Percentiles rank a stretch among this genome's conserved stretches.
Evolutionary conservation across 2,113 vertebrate genomes (phyloP).

Genomic region (Corythaeola cristata): DNA sequence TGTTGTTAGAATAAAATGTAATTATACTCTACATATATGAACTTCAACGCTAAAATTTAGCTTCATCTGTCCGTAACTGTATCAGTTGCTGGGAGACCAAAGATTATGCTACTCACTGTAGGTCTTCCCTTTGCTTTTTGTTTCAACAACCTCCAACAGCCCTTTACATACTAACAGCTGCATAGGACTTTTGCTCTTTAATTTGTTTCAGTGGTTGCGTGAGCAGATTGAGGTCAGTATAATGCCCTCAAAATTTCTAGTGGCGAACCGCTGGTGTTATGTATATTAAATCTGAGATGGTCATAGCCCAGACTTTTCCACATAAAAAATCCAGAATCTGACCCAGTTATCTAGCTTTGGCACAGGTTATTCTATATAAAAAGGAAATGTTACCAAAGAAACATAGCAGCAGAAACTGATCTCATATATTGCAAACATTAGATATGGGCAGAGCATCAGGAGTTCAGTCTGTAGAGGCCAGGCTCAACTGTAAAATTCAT

Average conservation of each 20-base stretch:
- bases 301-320: background rate
- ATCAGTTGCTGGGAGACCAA: background rate
- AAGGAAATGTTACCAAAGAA: background rate
- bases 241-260: background rate
- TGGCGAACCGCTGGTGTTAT: background rate
- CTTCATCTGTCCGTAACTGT: background rate
- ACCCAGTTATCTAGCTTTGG: background rate
- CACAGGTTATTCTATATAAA: background rate
- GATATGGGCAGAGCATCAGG: background rate
- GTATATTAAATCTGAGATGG: background rate
- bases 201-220: background rate
- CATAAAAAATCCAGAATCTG: background rate
- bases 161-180: background rate
- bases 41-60: background rate
- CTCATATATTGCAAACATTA: background rate
- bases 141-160: background rate
- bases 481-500: background rate
- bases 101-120: background rate
- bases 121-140: background rate
- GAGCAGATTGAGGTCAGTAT: slow-evolving; percentile 44
- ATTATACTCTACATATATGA: background rate
- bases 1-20: background rate
- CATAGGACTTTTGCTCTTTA: background rate
- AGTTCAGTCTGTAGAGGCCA: background rate
- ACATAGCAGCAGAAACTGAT: background rate